Evolutionary conservation across 2,888 invertebrate genomes (phyloP).

Genomic region (Altica lythri): DNA sequence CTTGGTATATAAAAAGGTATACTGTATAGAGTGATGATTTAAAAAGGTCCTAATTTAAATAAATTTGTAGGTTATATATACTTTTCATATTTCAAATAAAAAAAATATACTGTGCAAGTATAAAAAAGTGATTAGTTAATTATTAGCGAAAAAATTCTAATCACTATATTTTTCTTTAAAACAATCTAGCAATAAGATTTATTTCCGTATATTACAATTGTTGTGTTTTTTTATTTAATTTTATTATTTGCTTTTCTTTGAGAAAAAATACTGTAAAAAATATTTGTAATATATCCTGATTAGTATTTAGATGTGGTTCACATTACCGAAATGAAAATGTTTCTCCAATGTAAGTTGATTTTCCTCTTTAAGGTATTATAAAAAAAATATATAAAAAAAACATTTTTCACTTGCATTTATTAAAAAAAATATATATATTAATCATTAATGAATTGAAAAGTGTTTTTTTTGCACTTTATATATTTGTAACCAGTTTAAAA

Average conservation of each 20-base stretch:
- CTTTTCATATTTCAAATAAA: slow-evolving; percentile 5
- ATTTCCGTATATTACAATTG: slow-evolving; percentile 23
- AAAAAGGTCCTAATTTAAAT: slow-evolving; percentile 6
- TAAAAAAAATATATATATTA: not conserved
- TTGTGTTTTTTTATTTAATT: slow-evolving; percentile 35
- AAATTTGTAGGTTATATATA: slow-evolving; percentile 9
- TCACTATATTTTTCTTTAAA: slow-evolving; percentile 14
- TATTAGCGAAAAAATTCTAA: too few relatives aligned
- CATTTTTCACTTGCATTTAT: not conserved
- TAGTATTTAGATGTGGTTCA: slow-evolving; percentile 39
- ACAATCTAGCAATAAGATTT: slow-evolving; percentile 21
- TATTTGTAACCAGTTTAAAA: not conserved
- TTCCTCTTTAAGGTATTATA: too few relatives aligned
- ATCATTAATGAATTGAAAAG: too few relatives aligned
- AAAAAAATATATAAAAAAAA: too few relatives aligned
- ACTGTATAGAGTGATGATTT: too few relatives aligned
- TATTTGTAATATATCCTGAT: slow-evolving; percentile 37
- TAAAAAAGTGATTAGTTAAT: slow-evolving; percentile 11
- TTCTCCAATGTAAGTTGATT: too few relatives aligned
- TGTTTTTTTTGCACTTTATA: too few relatives aligned
- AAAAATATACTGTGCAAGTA: slow-evolving; percentile 12
- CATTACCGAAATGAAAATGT: slow-evolving; percentile 42
- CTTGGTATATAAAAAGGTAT: too few relatives aligned
- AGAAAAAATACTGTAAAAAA: slow-evolving; percentile 38
- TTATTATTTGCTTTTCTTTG: slow-evolving; percentile 28